Evolutionary conservation across 2,888 invertebrate genomes (phyloP).

Genomic region (Anodontia alba): DNA sequence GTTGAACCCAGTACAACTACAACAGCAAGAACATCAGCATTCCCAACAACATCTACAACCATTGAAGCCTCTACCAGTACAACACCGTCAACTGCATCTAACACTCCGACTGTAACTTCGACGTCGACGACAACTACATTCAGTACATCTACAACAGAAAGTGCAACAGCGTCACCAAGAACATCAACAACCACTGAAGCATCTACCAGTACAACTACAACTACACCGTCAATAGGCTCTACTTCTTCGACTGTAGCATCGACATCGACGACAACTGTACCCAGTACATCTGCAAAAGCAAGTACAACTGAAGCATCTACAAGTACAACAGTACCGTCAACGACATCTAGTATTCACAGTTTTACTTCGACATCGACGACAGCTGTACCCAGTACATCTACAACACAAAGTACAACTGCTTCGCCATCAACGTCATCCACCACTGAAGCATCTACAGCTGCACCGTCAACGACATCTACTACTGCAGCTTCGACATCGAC

Average conservation of each 20-base stretch:
- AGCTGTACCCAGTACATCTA: background rate
- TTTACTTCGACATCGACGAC: slow-evolving; percentile 7
- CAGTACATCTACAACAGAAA: background rate
- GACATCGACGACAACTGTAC: background rate
- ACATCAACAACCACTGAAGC: background rate
- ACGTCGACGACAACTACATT: background rate
- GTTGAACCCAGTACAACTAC: background rate
- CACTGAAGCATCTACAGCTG: slow-evolving; percentile 2
- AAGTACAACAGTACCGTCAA: background rate
- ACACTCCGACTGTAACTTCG: background rate
- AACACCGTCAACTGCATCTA: background rate
- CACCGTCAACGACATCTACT: background rate
- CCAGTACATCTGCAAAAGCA: background rate
- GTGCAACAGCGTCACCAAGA: background rate
- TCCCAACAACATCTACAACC: background rate
- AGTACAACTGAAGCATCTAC: slow-evolving; percentile 3
- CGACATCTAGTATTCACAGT: background rate
- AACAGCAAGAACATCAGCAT: background rate
- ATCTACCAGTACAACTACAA: background rate
- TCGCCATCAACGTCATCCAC: background rate
- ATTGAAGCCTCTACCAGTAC: background rate
- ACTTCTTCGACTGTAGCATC: background rate
- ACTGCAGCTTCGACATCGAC: slow-evolving; percentile 1
- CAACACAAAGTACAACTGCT: background rate
- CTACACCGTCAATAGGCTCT: background rate